phyloP scores from a whole-genome alignment of 2,888 invertebrate genomes.

The Phortica magna region DNA sequence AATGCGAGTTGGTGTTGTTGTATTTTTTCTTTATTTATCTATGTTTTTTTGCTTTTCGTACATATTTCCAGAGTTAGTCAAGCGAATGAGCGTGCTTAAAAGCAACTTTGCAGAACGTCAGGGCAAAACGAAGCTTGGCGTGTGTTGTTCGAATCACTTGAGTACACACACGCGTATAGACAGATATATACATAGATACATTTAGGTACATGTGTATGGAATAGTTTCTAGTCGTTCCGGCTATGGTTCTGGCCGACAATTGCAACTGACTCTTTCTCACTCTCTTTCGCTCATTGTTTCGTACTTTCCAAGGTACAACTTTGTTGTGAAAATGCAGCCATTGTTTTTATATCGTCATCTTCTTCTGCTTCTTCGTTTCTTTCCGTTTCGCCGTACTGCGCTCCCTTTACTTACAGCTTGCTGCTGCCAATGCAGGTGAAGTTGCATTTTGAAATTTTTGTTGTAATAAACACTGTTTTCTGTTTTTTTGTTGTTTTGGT shows the following conservation, averaged over 20 bases:
- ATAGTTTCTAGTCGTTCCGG: slow-evolving; percentile 10
- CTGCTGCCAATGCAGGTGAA: background rate
- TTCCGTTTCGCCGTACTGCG: background rate
- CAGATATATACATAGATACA: background rate
- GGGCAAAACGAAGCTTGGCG: background rate
- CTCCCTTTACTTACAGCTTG: too few relatives aligned
- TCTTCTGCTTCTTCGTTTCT: background rate
- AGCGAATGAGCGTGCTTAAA: background rate
- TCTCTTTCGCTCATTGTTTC: background rate
- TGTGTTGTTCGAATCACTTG: background rate
- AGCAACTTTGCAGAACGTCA: background rate
- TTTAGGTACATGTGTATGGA: background rate
- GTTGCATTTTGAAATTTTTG: slow-evolving; percentile 37
- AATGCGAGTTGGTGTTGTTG: too few relatives aligned
- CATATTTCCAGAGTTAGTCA: background rate
- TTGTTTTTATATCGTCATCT: background rate
- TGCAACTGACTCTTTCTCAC: background rate
- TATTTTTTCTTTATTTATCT: background rate
- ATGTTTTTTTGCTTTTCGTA: background rate
- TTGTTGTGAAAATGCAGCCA: slow-evolving; percentile 19
- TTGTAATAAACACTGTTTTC: background rate
- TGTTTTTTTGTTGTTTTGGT: slow-evolving; percentile 6
- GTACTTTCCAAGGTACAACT: background rate
- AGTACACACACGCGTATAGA: background rate
- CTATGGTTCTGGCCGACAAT: background rate